Evolutionary conservation across 1,140 invertebrate genomes (phyloP), one percentile per base, ranked within the genome.

Genomic region (Adoxophyes honmai): DNA sequence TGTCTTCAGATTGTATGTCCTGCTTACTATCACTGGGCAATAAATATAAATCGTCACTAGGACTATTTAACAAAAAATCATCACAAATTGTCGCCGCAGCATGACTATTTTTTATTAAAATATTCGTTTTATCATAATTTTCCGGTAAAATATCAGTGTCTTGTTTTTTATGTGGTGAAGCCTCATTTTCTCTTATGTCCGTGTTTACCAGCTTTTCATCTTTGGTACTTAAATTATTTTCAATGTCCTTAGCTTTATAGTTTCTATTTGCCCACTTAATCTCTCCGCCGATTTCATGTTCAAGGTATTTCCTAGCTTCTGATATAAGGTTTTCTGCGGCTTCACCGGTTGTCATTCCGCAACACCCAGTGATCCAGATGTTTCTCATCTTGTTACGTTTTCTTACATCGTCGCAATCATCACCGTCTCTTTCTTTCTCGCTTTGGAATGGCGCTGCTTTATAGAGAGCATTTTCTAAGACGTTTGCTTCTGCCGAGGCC

Each of bases 381-480:
- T 92, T 92, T 75, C 92, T 91, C 51, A 92, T 90, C 81, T 92
- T 91, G 70, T 92, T 93, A 55, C 94, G 91, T 73, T 94, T 91
- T 39, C 91, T 90, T 9, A 92, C 86, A 60, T 96, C 94, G 62
- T 90, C 89, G 36, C 91, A 91, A 56, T 93, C 92, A 75, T 96
- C 95, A 39, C 92, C 92, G 9, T 95, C 93, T 53, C 91, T 86
- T 71, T 92, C 92, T 82, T 95, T 96, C 39, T 92, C 92, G 73
- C 94, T 96, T 82, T 95, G 92, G 89, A 98, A 99, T 18, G 97
- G 96, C 7, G 94, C 89, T 10, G 95, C 92, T 79, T 94, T 95
- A 35, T 92, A 91, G 1, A 99, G 89, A 34, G 96, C 91, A 70
- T 93, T 92, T 83, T 97, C 96, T 34, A 99, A 90, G 8, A 91